Conservation (phyloP, 2,797 vertebrate genomes). For the Acanthurus tractus region DNA sequence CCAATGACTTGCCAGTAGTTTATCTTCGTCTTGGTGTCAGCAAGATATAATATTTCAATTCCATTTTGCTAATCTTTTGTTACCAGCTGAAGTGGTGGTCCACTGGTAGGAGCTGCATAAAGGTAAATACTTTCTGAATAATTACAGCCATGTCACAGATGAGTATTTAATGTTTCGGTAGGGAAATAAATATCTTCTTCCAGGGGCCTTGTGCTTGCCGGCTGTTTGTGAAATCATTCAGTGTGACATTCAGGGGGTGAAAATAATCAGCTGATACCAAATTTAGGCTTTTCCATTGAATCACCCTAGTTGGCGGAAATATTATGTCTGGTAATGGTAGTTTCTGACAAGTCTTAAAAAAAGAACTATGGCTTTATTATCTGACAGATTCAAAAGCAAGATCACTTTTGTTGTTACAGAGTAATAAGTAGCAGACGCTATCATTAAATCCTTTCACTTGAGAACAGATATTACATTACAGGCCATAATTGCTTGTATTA, state of each 20-base stretch:
- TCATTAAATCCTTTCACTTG: not conserved
- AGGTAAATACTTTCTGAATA: slow-evolving; percentile 76
- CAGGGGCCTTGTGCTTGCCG: slow-evolving; percentile 2
- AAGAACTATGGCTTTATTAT: not conserved
- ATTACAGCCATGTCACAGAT: not conserved
- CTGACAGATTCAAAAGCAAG: not conserved
- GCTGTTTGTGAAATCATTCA: slow-evolving; percentile 29
- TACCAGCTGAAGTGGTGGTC: slow-evolving; percentile 82
- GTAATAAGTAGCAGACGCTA: not conserved
- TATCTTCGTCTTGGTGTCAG: slow-evolving; percentile 58
- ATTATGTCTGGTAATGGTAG: not conserved
- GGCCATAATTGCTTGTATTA: too few species aligned
- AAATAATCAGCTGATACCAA: slow-evolving; percentile 4
- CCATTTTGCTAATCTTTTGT: slow-evolving; percentile 81
- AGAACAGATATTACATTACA: not conserved
- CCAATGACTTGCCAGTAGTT: slow-evolving; percentile 87
- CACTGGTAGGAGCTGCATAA: slow-evolving; percentile 80
- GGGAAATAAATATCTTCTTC: not conserved
- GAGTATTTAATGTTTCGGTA: not conserved
- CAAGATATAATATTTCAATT: slow-evolving; percentile 72
- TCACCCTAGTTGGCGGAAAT: slow-evolving; percentile 4
- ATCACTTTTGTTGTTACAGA: not conserved
- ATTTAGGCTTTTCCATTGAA: slow-evolving; percentile 29
- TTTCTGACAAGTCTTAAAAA: not conserved
- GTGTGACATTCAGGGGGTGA: not conserved